Conservation (phyloP, 1,140 invertebrate species). For the Archivesica marissinica region DNA sequence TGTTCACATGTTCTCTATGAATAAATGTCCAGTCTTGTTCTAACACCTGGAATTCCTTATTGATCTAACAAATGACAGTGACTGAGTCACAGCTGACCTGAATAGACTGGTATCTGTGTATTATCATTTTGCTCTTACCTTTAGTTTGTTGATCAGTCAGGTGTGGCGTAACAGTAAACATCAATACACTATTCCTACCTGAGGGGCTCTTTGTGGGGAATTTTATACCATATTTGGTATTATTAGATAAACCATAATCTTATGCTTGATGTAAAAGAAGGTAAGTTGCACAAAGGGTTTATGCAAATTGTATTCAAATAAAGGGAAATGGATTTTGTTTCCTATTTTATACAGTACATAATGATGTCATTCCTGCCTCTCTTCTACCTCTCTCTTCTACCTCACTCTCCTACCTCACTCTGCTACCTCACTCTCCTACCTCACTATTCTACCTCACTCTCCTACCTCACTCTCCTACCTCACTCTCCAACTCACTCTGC, state of each 20-base stretch:
- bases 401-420: too few species aligned
- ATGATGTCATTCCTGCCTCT: too few species aligned
- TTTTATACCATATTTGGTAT: conserved; percentile 11
- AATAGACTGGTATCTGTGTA: not conserved
- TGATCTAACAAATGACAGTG: conserved; percentile 32
- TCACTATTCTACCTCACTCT: too few species aligned
- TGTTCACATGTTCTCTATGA: too few species aligned
- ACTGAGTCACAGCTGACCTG: conserved; percentile 37
- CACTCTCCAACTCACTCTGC: too few species aligned
- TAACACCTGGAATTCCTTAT: conserved; percentile 34
- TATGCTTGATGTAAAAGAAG: not conserved
- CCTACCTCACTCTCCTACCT: too few species aligned
- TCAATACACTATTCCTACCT: conserved; percentile 32
- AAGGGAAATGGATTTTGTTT: not conserved
- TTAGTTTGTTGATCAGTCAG: conserved; percentile 8
- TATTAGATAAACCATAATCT: not conserved
- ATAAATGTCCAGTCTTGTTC: not conserved
- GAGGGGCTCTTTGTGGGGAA: conserved; percentile 36
- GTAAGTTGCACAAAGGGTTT: too few species aligned
- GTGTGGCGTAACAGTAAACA: conserved; percentile 38
- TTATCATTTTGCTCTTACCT: not conserved
- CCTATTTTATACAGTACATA: not conserved
- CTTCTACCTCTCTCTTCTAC: too few species aligned
- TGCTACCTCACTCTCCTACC: too few species aligned
- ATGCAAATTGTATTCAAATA: not conserved